These are phyloP conservation scores for Zosterops pallidus DNA, from an alignment of 2,113 vertebrate genomes.

Conservation along the genomic window DNA sequence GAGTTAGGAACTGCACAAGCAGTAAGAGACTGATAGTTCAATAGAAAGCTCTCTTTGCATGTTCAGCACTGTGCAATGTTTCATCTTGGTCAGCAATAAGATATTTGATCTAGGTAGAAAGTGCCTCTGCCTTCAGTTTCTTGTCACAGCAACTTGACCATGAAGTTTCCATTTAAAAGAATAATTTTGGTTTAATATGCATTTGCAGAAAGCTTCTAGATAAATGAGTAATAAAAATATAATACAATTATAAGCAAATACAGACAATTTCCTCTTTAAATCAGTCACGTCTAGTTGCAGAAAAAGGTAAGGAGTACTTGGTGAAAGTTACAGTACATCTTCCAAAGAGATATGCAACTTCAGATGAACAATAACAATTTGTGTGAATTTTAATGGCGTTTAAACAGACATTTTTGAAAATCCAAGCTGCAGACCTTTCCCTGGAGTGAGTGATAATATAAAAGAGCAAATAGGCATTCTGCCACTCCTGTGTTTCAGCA, in stretches of 20 bases:
- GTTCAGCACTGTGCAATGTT: rapidly evolving
- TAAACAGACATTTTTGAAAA: neutral
- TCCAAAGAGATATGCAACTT: neutral
- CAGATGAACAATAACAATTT: neutral
- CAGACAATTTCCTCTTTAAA: neutral
- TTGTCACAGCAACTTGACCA: neutral
- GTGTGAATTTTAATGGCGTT: neutral
- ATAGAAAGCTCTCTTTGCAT: neutral
- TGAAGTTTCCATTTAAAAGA: neutral
- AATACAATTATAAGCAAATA: neutral
- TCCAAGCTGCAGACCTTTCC: neutral
- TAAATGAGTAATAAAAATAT: neutral
- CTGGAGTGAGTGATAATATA: neutral
- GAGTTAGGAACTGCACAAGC: neutral
- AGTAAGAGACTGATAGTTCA: neutral
- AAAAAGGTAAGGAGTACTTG: neutral
- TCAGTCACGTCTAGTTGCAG: neutral
- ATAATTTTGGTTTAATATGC: neutral
- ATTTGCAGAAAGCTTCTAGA: neutral
- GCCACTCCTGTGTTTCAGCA: neutral
- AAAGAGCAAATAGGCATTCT: neutral
- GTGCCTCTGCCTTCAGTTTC: neutral
- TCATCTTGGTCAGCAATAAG: neutral
- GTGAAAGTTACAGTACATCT: neutral
- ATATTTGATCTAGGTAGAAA: neutral